Base-by-base conservation (phyloP, 2,113 vertebrate genomes). In the Dromaius novaehollandiae region DNA sequence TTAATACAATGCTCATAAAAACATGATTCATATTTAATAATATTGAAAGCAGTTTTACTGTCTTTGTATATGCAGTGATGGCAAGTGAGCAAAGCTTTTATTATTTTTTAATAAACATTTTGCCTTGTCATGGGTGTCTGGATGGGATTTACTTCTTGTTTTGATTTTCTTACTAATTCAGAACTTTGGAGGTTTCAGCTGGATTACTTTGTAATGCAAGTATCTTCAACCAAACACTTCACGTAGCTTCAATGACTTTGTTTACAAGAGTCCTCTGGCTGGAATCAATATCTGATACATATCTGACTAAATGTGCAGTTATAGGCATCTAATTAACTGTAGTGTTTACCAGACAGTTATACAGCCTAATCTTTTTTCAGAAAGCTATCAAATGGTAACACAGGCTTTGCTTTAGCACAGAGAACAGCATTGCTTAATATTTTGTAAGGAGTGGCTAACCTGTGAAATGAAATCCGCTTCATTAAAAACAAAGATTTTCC, bases 291-390 rank as follows among this genome's bases (percentile, higher is more conserved):
- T 78, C 70, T 96, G 92, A 60, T 79, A 78, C 55, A 48, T 56
- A 89, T 95, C 90, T 84, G 55, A 91, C 85, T 93, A 91, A 96
- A 87, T 73, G 79, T 87, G 77, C 83, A 82, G 88, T 89, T 74
- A 91, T n/a, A 93, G 85, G 22, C 92, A 78, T 80, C 89, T 91
- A 93, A 96, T 97, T 97, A 96, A 83, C 65, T 92, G 69, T 86
- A 94, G 90, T 95, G 80, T 97, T 97, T 97, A 89, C 82, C 71
- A 91, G 79, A 80, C 30, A 81, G 82, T 97, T 63, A 60, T 42
- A 71, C 7, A 92, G 87, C 55, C 79, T 95, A 87, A 77, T 76
- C 61, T 50, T 84, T 91, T 66, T 91, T 91, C 78, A 74, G 77
- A 84, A 95, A 91, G 77, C 53, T 77, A 65, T 53, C 60, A 89